Percentiles rank a stretch among this genome's conserved stretches.
Evolutionary conservation across 2,888 invertebrate species (phyloP).

Genomic region (Lochmaea capreae): DNA sequence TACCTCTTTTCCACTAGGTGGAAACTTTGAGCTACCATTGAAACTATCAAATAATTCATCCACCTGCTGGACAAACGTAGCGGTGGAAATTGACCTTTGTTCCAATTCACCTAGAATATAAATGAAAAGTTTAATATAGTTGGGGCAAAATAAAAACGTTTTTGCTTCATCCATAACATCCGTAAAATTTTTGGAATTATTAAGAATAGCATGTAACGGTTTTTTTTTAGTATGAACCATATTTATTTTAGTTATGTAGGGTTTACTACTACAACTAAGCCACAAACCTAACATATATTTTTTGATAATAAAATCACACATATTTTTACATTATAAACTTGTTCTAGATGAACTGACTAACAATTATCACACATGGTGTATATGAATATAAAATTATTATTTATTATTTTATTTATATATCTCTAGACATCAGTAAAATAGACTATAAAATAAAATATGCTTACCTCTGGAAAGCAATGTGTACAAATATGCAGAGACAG

Average conservation of each 20-base stretch:
- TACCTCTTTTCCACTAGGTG: slow-evolving; percentile 39
- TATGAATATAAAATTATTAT: too few relatives aligned
- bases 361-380: too few relatives aligned
- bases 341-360: too few relatives aligned
- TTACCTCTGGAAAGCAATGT: slow-evolving; percentile 28
- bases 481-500: slow-evolving; percentile 40
- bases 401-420: too few relatives aligned
- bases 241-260: too few relatives aligned
- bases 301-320: too few relatives aligned
- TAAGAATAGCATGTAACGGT: slow-evolving; percentile 32
- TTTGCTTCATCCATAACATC: background rate
- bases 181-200: slow-evolving; percentile 30
- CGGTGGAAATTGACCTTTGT: slow-evolving; percentile 22
- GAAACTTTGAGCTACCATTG: slow-evolving; percentile 33
- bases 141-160: background rate
- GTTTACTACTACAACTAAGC: too few relatives aligned
- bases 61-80: slow-evolving; percentile 34
- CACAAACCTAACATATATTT: too few relatives aligned
- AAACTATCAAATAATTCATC: slow-evolving; percentile 52
- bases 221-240: slow-evolving; percentile 35
- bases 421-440: too few relatives aligned
- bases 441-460: too few relatives aligned
- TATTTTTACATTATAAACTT: too few relatives aligned
- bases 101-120: slow-evolving; percentile 27
- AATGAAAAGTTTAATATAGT: slow-evolving; percentile 2